Base-by-base conservation (phyloP, 2,797 vertebrate species). In the Lateolabrax maculatus region DNA sequence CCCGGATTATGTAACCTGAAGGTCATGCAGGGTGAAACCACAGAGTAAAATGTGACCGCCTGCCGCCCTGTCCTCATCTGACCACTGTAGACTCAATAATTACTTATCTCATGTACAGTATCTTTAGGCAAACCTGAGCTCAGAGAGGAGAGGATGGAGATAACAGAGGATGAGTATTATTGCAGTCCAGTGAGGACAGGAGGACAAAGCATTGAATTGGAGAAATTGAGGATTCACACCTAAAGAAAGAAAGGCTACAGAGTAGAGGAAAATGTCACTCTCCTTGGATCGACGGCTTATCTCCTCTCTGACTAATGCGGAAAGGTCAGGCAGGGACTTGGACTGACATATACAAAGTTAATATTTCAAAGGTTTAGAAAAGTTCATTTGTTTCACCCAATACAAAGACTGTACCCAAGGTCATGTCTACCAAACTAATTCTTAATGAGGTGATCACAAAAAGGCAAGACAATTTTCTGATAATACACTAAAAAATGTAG, bases 251-350 rank as follows among this genome's bases (percentile, higher is more conserved):
- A 46, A 57, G 72, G 23, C 60, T 56, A 25, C 60, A 27, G 66
- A 81, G 75, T 6, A 77, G 67, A 85, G 64, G 77, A 86, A n/a
- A 86, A 88, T 89, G 81, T 86, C 84, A 84, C 68, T 88, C 61
- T 87, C 39, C 46, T 67, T 76, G 43, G 51, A 83, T 69, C 23
- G 16, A 77, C 74, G 71, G 72, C 58, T 84, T 84, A 71, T 88
- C 79, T 84, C 74, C 64, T 76, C 56, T 68, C 58, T 72, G 76
- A 80, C 39, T 83, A 52, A 79, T 70, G 56, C 11, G 1, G 53
- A 86, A 87, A 85, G 80, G 72, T 83, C 81, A 80, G 53, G 19
- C 53, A 46, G 58, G 71, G 76, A 84, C 70, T 63, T 49, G 23
- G 34, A 62, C 44, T 75, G 79, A 71, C 60, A 78, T 75, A 68